Percentiles rank a stretch among this genome's conserved stretches.
These are phyloP conservation scores for Chlorocebus sabaeus DNA, from an alignment of 2,113 vertebrate genomes.

Conservation along the genomic window DNA sequence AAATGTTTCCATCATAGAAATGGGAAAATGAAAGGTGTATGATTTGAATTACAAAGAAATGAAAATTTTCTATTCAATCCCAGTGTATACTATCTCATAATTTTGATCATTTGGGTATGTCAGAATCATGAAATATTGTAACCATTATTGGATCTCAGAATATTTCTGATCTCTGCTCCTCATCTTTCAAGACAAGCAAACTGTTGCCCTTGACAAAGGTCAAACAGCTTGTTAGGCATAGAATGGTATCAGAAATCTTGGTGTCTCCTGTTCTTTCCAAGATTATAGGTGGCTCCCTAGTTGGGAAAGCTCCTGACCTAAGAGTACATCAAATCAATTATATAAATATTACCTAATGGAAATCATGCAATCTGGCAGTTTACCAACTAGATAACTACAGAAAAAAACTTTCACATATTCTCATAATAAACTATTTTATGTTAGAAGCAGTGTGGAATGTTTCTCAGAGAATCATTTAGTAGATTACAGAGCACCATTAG, in stretches of 20 bases:
- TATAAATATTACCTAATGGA: not conserved
- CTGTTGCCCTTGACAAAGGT: not conserved
- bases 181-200: not conserved
- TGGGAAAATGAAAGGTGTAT: not conserved
- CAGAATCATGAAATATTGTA: not conserved
- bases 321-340: not conserved
- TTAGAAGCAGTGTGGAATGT: not conserved
- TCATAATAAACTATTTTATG: slow-evolving; percentile 9
- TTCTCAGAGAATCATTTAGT: not conserved
- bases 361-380: not conserved
- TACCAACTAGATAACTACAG: not conserved
- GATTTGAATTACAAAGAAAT: slow-evolving; percentile 31
- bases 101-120: not conserved
- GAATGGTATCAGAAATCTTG: not conserved
- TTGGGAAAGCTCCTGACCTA: slow-evolving; percentile 5
- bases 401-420: slow-evolving; percentile 10
- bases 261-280: not conserved
- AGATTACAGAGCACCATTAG: not conserved
- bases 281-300: not conserved
- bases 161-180: not conserved
- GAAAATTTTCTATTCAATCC: not conserved
- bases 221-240: not conserved
- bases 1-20: not conserved
- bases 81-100: not conserved
- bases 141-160: not conserved